Conservation (phyloP, 2,888 invertebrate genomes). For the Venustoraphidia nigricollis region DNA sequence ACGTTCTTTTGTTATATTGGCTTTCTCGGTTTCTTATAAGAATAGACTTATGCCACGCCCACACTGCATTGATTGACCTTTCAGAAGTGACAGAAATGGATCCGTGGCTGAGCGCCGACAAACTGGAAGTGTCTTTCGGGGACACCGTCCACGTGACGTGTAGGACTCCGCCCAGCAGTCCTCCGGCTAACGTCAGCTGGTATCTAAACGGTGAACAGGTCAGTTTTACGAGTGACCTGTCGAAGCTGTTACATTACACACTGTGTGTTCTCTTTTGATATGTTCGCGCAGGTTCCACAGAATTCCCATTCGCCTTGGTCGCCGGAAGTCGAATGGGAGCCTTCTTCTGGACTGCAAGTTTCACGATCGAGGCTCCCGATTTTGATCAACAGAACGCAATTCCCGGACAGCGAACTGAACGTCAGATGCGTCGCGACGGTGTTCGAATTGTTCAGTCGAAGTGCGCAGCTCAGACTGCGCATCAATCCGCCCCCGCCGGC, state of each 20-base stretch:
- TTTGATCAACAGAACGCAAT: not conserved
- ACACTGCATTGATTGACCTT: no score
- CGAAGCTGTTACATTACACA: not conserved
- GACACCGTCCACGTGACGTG: not conserved
- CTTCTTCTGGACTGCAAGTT: no score
- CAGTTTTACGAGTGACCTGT: no score
- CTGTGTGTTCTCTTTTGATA: no score
- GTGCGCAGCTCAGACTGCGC: not conserved
- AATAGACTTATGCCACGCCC: no score
- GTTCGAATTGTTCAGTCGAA: not conserved
- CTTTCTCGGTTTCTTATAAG: no score
- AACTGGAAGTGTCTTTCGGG: not conserved
- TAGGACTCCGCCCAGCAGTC: not conserved
- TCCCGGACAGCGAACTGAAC: not conserved
- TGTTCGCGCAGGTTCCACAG: no score
- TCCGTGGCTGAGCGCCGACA: not conserved
- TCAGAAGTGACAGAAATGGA: not conserved
- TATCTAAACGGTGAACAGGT: slow-evolving; percentile 1
- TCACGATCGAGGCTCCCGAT: no score
- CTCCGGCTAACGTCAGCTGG: not conserved
- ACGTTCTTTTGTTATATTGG: no score
- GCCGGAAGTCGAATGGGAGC: no score
- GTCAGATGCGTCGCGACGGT: not conserved
- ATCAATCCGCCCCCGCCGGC: not conserved
- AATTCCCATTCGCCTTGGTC: no score